Base-by-base conservation (phyloP, 30 jellyfish, hydroid and myxozoan genomes). In the Aurelia sp. region DNA sequence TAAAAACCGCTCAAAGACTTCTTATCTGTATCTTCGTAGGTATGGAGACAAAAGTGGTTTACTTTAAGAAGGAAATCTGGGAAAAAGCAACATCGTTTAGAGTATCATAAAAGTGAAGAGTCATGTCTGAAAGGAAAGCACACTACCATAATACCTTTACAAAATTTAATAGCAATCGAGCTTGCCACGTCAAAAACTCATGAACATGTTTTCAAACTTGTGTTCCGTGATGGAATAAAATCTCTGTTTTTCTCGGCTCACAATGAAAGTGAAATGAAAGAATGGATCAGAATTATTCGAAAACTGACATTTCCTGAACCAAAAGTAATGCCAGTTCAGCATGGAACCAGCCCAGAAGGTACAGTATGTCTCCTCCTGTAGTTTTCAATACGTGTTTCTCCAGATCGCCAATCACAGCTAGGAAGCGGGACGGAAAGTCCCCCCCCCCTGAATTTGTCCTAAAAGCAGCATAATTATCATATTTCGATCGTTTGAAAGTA, bases 31-130 rank as follows among this genome's bases (percentile, higher is more conserved):
- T 44, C 8, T 44, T 44, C 15, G 18, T 76, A 93, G 98, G 97
- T 79, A 17, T 93, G 98, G 98, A 69, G 93, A 47, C 93, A 88
- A 33, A 93, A 87, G 64, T 93, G 98, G 98, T 93, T 93, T 62
- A 83, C 89, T 4, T 78, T 93, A 50, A 82, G 98, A 18, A 97
- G 98, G 30, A 93, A 84, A 78, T 93, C 98, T 41, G 75, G 81
- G 20, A 97, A 84, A 72, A 93, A 92, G 18, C 84, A 61, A 44
- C 92, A 80, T 63, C 89, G 98, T 6, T 77, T 93, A 55, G 98
- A 93, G 59, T 93, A 93, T 57, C 96, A 93, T 73, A 93, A 83
- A 76, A 82, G 94, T 51, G 98, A 93, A 70, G 96, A 93, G 8
- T 69, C 97, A 4, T 93, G 98, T 71, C 41, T 88, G 27, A 84